phyloP scores from a whole-genome alignment of 1,140 invertebrate species.

The Leptonema lineaticorne region DNA sequence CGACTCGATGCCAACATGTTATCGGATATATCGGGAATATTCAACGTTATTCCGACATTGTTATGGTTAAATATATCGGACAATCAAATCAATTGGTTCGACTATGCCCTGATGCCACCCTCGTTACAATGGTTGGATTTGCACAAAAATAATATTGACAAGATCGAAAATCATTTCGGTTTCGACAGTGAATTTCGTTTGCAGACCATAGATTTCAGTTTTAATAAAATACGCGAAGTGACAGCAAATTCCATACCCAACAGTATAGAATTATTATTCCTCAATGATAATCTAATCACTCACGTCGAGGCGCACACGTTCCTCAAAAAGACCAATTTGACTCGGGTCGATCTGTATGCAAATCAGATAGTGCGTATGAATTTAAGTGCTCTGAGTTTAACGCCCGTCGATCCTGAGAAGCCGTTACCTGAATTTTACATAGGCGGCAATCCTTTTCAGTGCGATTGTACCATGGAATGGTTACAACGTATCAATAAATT shows the following conservation, averaged over 20 bases:
- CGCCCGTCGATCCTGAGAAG: conserved; percentile 66
- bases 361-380: conserved; percentile 83
- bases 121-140: conserved; percentile 87
- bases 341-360: conserved; percentile 80
- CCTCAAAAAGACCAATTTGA: conserved; percentile 78
- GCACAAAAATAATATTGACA: conserved; percentile 82
- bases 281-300: conserved; percentile 81
- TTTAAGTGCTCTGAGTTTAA: conserved; percentile 73
- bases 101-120: conserved; percentile 80
- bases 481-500: conserved; percentile 80
- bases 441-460: conserved; percentile 83
- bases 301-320: conserved; percentile 80
- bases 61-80: conserved; percentile 90
- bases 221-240: conserved; percentile 76
- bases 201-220: conserved; percentile 79
- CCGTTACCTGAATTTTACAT: conserved; percentile 83
- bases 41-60: conserved; percentile 77
- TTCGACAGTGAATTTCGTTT: conserved; percentile 68
- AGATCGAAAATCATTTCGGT: conserved; percentile 76
- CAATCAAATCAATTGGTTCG: conserved; percentile 87
- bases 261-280: conserved; percentile 74
- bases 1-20: conserved; percentile 83
- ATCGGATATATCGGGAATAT: conserved; percentile 81
- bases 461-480: conserved; percentile 88
- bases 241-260: conserved; percentile 70